A percentile compares a stretch with the other conserved stretches of the same genome.
These are phyloP conservation scores for Leuctra nigra DNA, from an alignment of 2,888 invertebrate species.

Conservation along the genomic window DNA sequence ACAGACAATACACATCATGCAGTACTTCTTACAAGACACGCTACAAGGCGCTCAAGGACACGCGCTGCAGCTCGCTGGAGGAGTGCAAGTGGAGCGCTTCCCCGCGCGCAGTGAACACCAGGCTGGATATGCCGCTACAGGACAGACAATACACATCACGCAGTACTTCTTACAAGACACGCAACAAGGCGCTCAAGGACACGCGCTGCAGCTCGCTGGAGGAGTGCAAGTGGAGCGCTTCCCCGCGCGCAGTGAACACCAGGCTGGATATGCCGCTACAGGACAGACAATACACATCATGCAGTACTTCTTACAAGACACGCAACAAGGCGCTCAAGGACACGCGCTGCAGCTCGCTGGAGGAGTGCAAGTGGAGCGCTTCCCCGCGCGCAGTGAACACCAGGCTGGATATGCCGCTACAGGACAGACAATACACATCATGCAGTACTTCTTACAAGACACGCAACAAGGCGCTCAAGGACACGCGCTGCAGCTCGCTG, in stretches of 20 bases:
- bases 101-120: constrained; percentile 85
- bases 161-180: too few relatives aligned
- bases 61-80: constrained; percentile 85
- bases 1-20: too few relatives aligned
- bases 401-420: constrained; percentile 87
- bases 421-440: too few relatives aligned
- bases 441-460: too few relatives aligned
- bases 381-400: constrained; percentile 89
- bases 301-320: too few relatives aligned
- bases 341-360: constrained; percentile 87
- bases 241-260: constrained; percentile 85
- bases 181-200: constrained; percentile 73
- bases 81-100: constrained; percentile 92
- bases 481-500: constrained; percentile 85
- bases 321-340: constrained; percentile 77
- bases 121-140: constrained; percentile 86
- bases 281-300: too few relatives aligned
- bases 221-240: constrained; percentile 89
- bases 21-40: too few relatives aligned
- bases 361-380: constrained; percentile 87
- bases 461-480: too few relatives aligned
- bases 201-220: constrained; percentile 90
- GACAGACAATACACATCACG: too few relatives aligned
- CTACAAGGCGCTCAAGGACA: constrained; percentile 78
- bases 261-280: constrained; percentile 88